These are phyloP conservation scores for Megaustenia siamemsis DNA, from an alignment of 2,888 invertebrate genomes.

Conservation along the genomic window DNA sequence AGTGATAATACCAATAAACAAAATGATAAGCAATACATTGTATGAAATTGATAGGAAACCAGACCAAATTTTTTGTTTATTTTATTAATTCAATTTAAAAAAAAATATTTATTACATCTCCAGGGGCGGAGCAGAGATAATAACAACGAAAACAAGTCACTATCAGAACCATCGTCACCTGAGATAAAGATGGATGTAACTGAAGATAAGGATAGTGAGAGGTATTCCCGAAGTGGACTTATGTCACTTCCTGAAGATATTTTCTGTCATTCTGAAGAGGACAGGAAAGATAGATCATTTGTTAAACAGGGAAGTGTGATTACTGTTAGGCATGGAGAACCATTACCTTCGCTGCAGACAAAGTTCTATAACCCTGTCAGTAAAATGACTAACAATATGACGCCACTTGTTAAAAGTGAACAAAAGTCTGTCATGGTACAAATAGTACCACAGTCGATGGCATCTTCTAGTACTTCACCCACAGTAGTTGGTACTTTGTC, in stretches of 20 bases:
- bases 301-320: background rate
- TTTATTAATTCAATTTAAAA: background rate
- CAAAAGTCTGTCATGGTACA: constrained; percentile 16
- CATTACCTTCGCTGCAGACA: too few relatives aligned
- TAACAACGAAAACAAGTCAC: background rate
- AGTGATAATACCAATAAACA: too few relatives aligned
- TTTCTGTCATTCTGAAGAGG: constrained; percentile 7
- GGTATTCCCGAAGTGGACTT: constrained; percentile 1
- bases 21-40: too few relatives aligned
- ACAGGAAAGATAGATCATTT: background rate
- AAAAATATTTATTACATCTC: background rate
- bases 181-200: constrained; percentile 40
- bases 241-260: constrained; percentile 45
- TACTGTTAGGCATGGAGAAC: background rate
- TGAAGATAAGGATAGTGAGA: constrained; percentile 21
- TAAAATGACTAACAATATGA: background rate
- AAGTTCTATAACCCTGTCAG: background rate
- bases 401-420: background rate
- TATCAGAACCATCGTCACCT: constrained; percentile 44
- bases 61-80: background rate
- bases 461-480: background rate
- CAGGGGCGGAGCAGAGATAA: constrained; percentile 4
- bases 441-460: background rate
- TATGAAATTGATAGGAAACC: too few relatives aligned
- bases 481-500: background rate